A percentile compares a stretch with the other conserved stretches of the same genome.
These are phyloP conservation scores for Hipparchia semele DNA, from an alignment of 2,888 invertebrate species.

Conservation along the genomic window DNA sequence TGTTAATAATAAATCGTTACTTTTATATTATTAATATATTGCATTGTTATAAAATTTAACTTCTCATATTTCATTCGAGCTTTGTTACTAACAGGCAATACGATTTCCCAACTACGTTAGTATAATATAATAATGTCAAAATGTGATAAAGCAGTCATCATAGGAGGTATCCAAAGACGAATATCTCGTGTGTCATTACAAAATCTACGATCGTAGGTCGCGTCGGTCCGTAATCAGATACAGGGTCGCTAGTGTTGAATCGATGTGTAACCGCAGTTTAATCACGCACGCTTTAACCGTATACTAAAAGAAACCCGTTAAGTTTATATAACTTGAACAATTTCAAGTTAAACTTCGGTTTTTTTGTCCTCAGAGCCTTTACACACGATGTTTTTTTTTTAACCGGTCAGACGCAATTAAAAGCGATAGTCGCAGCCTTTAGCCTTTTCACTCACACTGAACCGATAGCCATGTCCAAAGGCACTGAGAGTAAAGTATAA, in stretches of 20 bases:
- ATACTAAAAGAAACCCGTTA: neutral
- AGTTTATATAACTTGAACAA: neutral
- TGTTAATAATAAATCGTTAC: slow-evolving; percentile 27
- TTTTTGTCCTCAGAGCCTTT: neutral
- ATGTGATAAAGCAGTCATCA: slow-evolving; percentile 34
- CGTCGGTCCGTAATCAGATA: slow-evolving; percentile 30
- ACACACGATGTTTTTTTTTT: neutral
- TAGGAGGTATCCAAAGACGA: slow-evolving; percentile 32
- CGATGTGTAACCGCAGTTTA: slow-evolving; percentile 18
- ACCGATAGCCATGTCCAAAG: neutral
- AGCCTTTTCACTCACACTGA: too few relatives aligned
- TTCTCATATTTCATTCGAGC: slow-evolving; percentile 26
- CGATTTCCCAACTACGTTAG: slow-evolving; percentile 24
- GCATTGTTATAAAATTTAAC: slow-evolving; percentile 39
- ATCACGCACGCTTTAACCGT: slow-evolving; percentile 15
- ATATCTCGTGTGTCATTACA: slow-evolving; percentile 33
- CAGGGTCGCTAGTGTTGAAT: slow-evolving; percentile 31
- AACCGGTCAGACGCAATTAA: neutral
- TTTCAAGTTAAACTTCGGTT: neutral
- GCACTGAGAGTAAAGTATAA: neutral
- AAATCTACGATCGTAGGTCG: slow-evolving; percentile 36
- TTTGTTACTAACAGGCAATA: slow-evolving; percentile 20
- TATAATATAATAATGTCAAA: slow-evolving; percentile 38
- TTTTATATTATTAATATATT: slow-evolving; percentile 31
- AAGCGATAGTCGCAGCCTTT: neutral